Evolutionary conservation across 92 coral and sea anemone species (phyloP).

Genomic region (Phenganax stokvisi): DNA sequence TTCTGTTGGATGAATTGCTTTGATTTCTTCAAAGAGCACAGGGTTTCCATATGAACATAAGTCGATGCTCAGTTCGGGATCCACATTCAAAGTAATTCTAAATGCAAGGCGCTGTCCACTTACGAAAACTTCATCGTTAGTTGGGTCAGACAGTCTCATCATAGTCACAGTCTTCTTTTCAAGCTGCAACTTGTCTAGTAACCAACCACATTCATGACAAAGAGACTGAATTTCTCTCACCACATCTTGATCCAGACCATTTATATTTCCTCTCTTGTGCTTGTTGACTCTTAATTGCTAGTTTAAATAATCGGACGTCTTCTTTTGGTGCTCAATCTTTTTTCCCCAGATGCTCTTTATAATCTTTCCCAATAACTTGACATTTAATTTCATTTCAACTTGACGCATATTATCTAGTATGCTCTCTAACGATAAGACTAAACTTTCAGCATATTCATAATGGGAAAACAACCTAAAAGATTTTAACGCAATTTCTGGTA

Average conservation of each 20-base stretch:
- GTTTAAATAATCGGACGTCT: not conserved
- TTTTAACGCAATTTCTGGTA: too few relatives aligned
- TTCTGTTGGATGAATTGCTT: not conserved
- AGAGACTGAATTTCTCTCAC: not conserved
- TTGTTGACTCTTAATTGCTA: not conserved
- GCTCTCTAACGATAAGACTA: not conserved
- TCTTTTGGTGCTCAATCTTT: not conserved
- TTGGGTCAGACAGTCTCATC: not conserved
- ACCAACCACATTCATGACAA: slow-evolving; percentile 25
- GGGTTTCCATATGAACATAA: not conserved
- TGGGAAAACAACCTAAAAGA: not conserved
- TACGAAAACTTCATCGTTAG: not conserved
- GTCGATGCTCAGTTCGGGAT: not conserved
- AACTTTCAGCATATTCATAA: slow-evolving; percentile 2
- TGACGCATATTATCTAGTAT: not conserved
- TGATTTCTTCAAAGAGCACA: not conserved
- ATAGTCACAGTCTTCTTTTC: not conserved
- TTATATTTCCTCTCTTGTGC: not conserved
- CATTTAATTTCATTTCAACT: not conserved
- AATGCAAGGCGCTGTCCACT: slow-evolving; percentile 2
- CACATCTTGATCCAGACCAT: not conserved
- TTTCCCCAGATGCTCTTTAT: not conserved
- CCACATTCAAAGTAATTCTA: not conserved
- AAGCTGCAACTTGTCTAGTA: slow-evolving; percentile 4
- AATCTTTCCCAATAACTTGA: not conserved